Conservation (phyloP, 2,797 vertebrate genomes). For the Jordanella pulchra region DNA sequence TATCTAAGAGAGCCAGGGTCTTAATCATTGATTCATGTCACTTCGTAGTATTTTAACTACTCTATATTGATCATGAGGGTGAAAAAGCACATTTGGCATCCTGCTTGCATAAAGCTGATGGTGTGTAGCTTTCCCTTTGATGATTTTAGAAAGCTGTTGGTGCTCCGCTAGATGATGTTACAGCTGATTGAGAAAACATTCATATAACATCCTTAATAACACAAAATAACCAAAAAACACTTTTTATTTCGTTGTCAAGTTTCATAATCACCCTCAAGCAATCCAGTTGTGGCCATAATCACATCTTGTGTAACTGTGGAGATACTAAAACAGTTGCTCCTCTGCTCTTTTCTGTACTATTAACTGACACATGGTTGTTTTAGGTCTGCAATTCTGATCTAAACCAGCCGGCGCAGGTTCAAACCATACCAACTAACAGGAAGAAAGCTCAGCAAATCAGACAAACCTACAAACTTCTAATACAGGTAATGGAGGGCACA, state of each 20-base stretch:
- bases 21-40: not conserved
- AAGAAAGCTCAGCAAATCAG: conserved; percentile 30
- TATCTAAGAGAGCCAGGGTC: not conserved
- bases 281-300: not conserved
- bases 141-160: conserved; percentile 27
- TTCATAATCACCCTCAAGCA: not conserved
- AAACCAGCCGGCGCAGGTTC: conserved; percentile 16
- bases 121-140: conserved; percentile 28
- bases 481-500: conserved; percentile 53
- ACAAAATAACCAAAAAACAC: not conserved
- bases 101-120: conserved; percentile 40
- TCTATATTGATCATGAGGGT: not conserved
- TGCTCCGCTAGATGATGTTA: conserved; percentile 34
- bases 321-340: conserved; percentile 1
- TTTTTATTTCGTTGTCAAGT: not conserved
- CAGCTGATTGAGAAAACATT: conserved; percentile 10
- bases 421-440: conserved; percentile 40
- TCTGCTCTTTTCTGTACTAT: conserved; percentile 2
- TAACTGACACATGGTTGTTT: conserved; percentile 21
- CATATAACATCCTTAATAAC: not conserved
- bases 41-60: conserved; percentile 1
- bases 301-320: not conserved
- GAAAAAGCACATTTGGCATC: conserved; percentile 4
- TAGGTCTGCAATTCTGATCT: conserved; percentile 26
- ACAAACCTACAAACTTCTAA: conserved; percentile 43